Conservation (phyloP, 2,797 vertebrate species). For the Babyrousa celebensis region DNA sequence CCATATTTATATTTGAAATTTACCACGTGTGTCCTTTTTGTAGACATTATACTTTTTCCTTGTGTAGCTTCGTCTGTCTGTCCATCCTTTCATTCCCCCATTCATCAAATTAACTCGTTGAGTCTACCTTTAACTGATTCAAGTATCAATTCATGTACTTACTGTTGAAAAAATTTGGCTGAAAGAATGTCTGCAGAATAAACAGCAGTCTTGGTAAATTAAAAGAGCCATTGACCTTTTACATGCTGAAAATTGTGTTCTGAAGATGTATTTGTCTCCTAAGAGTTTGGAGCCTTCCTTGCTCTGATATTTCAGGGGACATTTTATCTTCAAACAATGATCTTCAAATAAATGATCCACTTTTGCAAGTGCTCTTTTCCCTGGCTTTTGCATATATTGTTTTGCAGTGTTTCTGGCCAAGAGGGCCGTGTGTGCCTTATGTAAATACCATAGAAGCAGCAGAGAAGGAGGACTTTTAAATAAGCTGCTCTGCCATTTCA, state of each 20-base stretch:
- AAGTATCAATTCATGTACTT: background rate
- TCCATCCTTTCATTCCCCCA: background rate
- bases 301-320: background rate
- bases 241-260: background rate
- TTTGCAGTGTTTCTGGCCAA: background rate
- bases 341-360: background rate
- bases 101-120: background rate
- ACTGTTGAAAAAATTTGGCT: background rate
- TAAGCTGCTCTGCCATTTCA: background rate
- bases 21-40: background rate
- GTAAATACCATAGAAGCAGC: background rate
- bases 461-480: background rate
- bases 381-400: background rate
- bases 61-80: background rate
- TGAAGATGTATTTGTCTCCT: background rate
- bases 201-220: background rate
- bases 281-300: background rate
- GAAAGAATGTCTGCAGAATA: background rate
- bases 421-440: background rate
- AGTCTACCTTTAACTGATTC: conserved; percentile 11
- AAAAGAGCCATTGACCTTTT: background rate
- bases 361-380: too few species aligned
- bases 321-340: background rate
- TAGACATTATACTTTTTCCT: background rate
- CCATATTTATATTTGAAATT: background rate